phyloP scores from a whole-genome alignment of 2,888 invertebrate species.

The Thyatira batis region DNA sequence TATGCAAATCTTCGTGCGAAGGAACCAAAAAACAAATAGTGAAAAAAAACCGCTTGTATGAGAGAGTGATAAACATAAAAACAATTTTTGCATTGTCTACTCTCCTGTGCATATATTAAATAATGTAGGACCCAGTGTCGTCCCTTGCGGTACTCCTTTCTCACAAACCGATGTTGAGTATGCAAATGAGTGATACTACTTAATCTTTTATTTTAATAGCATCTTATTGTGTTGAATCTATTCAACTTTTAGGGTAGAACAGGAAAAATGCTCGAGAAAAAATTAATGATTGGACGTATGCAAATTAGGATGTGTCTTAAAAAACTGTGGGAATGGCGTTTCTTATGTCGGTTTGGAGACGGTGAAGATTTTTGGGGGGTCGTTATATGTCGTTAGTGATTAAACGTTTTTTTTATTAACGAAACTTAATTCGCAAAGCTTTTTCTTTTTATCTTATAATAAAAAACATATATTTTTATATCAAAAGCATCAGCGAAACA shows the following conservation, averaged over 20 bases:
- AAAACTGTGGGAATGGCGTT: constrained; percentile 61
- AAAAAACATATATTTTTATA: background rate
- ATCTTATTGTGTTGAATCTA: constrained; percentile 75
- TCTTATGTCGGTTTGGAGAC: constrained; percentile 26
- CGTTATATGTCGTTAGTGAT: constrained; percentile 32
- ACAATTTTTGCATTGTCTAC: constrained; percentile 75
- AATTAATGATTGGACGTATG: constrained; percentile 77
- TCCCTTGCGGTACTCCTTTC: constrained; percentile 68
- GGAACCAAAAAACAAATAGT: constrained; percentile 76
- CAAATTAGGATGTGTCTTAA: constrained; percentile 57
- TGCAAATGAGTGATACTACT: constrained; percentile 72
- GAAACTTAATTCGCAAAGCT: too few relatives aligned
- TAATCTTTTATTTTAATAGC: constrained; percentile 82
- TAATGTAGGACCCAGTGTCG: constrained; percentile 48
- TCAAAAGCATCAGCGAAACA: too few relatives aligned
- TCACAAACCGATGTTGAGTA: constrained; percentile 64
- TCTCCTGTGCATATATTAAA: constrained; percentile 58
- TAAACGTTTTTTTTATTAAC: constrained; percentile 6
- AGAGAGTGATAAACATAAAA: constrained; percentile 73
- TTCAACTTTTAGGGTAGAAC: constrained; percentile 63
- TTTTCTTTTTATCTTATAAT: background rate
- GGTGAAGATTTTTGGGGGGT: constrained; percentile 39
- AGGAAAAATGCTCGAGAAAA: constrained; percentile 56
- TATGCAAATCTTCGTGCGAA: constrained; percentile 81
- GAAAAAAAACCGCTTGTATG: constrained; percentile 74